phyloP scores from a whole-genome alignment of 2,888 invertebrate species.

The Hipparchia sbordonii region DNA sequence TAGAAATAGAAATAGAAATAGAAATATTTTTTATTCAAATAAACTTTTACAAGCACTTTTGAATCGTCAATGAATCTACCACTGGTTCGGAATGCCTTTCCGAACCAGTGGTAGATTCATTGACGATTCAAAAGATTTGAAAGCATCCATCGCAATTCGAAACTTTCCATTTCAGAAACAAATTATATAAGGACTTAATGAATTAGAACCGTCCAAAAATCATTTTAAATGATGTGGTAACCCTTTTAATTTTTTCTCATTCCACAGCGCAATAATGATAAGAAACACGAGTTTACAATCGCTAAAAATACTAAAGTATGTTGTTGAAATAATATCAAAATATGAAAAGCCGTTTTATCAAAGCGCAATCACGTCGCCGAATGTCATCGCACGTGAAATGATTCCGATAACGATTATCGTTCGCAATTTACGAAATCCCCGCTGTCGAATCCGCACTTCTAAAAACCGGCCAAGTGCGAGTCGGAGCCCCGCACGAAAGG shows the following conservation, averaged over 20 bases:
- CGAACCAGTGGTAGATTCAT: too few relatives aligned
- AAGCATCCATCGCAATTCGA: too few relatives aligned
- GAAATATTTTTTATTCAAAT: too few relatives aligned
- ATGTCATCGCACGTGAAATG: constrained; percentile 57
- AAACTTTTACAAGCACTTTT: too few relatives aligned
- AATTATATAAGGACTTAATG: too few relatives aligned
- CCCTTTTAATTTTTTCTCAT: constrained; percentile 18
- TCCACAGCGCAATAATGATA: constrained; percentile 30
- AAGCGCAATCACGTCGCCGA: constrained; percentile 43
- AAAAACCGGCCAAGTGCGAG: constrained; percentile 53
- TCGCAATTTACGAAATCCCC: constrained; percentile 50
- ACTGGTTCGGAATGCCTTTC: too few relatives aligned
- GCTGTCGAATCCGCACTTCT: constrained; percentile 60
- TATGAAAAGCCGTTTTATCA: constrained; percentile 40
- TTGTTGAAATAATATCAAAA: constrained; percentile 39
- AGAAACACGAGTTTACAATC: constrained; percentile 32
- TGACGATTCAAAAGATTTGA: too few relatives aligned
- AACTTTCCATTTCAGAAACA: neutral
- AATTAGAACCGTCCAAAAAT: neutral
- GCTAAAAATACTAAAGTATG: constrained; percentile 36
- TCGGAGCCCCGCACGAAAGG: neutral
- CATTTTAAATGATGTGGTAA: neutral
- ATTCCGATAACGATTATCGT: constrained; percentile 54
- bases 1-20: too few relatives aligned
- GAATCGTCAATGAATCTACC: too few relatives aligned